Evolutionary conservation across 2,113 vertebrate species (phyloP).

Genomic region (Myiagra hebetior): DNA sequence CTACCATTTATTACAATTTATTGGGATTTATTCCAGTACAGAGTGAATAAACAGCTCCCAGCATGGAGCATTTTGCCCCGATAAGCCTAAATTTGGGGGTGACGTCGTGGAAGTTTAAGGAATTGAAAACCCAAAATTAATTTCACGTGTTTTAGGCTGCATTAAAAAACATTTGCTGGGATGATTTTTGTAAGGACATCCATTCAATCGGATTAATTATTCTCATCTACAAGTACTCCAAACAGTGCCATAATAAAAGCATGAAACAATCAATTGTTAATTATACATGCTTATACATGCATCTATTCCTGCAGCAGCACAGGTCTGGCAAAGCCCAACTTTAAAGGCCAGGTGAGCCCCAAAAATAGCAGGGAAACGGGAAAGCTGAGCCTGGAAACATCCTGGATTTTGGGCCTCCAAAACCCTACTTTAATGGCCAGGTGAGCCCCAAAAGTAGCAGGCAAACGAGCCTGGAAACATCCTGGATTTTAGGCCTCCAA

Average conservation of each 20-base stretch:
- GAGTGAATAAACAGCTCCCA: not conserved
- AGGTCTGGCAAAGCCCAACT: not conserved
- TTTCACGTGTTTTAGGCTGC: not conserved
- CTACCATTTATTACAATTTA: rapidly evolving
- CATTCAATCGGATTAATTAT: not conserved
- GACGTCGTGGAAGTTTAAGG: not conserved
- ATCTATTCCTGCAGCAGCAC: not conserved
- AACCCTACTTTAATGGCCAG: not conserved
- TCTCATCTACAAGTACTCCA: not conserved
- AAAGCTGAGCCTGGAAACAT: not conserved
- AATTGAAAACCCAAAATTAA: not conserved
- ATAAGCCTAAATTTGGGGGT: not conserved
- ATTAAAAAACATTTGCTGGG: not conserved
- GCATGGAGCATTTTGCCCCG: not conserved
- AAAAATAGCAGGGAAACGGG: rapidly evolving
- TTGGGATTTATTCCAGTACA: not conserved
- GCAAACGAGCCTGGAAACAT: not conserved
- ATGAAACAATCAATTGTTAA: not conserved
- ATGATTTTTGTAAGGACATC: not conserved
- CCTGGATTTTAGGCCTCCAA: not conserved
- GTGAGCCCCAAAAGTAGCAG: not conserved
- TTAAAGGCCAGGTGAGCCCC: not conserved
- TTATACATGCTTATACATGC: rapidly evolving
- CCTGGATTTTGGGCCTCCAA: not conserved
- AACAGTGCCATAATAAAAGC: not conserved